phyloP scores from a whole-genome alignment of 2,113 vertebrate genomes.

The Pelodiscus sinensis region DNA sequence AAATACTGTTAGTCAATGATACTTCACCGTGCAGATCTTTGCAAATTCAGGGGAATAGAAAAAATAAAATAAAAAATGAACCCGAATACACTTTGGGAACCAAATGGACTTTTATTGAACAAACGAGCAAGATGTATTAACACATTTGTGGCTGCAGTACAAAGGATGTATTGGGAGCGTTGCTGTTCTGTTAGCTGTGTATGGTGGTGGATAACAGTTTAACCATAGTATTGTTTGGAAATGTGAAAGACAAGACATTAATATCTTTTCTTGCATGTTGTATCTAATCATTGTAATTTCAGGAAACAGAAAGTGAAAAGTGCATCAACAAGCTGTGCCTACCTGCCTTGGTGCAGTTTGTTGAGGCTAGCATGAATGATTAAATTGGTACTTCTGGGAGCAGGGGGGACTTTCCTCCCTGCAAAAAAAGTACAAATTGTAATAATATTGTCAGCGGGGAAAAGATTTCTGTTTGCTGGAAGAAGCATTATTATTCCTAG shows the following conservation, averaged over 20 bases:
- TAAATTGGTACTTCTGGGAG: slow-evolving; percentile 74
- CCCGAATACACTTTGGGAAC: slow-evolving; percentile 80
- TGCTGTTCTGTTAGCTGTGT: slow-evolving; percentile 75
- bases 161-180: slow-evolving; percentile 68
- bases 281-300: slow-evolving; percentile 89
- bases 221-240: slow-evolving; percentile 88
- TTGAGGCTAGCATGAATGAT: slow-evolving; percentile 77
- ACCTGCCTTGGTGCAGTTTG: slow-evolving; percentile 73
- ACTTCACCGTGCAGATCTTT: slow-evolving; percentile 78
- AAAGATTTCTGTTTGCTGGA: slow-evolving; percentile 99
- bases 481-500: slow-evolving; percentile 88
- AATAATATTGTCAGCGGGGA: slow-evolving; percentile 55
- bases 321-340: slow-evolving; percentile 82
- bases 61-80: slow-evolving; percentile 29
- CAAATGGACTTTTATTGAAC: slow-evolving; percentile 82
- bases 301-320: slow-evolving; percentile 94
- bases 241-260: slow-evolving; percentile 79
- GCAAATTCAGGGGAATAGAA: slow-evolving; percentile 89
- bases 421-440: slow-evolving; percentile 85
- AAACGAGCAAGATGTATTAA: slow-evolving; percentile 74
- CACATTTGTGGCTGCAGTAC: slow-evolving; percentile 74
- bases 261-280: slow-evolving; percentile 83
- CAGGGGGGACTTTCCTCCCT: slow-evolving; percentile 43
- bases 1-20: slow-evolving; percentile 97
- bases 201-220: slow-evolving; percentile 84